Conservation (phyloP, 2,888 invertebrate genomes). For the Belgica antarctica region DNA sequence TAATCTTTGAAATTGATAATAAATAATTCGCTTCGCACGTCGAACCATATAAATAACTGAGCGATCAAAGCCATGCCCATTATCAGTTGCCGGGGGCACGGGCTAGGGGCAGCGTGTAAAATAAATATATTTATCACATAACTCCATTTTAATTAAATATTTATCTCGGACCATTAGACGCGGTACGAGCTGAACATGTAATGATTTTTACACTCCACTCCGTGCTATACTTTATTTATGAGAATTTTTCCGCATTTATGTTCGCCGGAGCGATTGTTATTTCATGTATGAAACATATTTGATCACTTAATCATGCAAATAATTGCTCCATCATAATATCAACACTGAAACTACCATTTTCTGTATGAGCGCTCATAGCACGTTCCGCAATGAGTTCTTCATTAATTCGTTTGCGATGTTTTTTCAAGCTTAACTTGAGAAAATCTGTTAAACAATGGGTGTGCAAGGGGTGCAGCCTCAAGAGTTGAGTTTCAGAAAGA, state of each 20-base stretch:
- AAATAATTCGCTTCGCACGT: not conserved
- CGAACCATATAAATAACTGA: not conserved
- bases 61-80: not conserved
- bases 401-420: slow-evolving; percentile 15
- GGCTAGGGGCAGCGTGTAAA: too few relatives aligned
- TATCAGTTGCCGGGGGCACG: too few relatives aligned
- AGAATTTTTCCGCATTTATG: not conserved
- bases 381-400: not conserved
- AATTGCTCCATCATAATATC: slow-evolving; percentile 40
- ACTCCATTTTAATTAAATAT: slow-evolving; percentile 38
- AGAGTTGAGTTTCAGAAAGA: too few relatives aligned
- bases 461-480: not conserved
- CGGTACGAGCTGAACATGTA: not conserved
- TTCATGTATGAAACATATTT: not conserved
- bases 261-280: not conserved
- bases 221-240: slow-evolving; percentile 3
- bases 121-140: slow-evolving; percentile 29
- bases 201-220: slow-evolving; percentile 5
- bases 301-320: slow-evolving; percentile 37
- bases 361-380: not conserved
- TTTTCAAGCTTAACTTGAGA: not conserved
- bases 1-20: not conserved
- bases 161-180: slow-evolving; percentile 27
- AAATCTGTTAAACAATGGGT: too few relatives aligned
- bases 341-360: not conserved